phyloP scores from a whole-genome alignment of 2,888 invertebrate species.

The Rambutsinella grinnellia region DNA sequence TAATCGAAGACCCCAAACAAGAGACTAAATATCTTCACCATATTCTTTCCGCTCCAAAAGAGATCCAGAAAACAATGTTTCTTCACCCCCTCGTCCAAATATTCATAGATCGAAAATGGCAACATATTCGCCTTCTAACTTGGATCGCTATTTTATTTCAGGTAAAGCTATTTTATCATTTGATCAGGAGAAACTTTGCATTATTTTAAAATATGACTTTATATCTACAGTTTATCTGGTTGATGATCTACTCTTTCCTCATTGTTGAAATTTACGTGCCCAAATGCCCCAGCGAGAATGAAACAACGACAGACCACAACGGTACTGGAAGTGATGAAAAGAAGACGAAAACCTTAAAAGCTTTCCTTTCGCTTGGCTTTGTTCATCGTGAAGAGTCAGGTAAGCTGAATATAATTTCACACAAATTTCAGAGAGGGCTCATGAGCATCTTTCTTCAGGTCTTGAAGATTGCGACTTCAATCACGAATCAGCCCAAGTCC shows the following conservation, averaged over 20 bases:
- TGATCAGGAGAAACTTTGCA: no score
- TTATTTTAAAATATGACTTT: background rate
- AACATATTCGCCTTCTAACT: constrained; percentile 43
- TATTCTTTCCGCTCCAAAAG: constrained; percentile 51
- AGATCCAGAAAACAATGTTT: constrained; percentile 53
- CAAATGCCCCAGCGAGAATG: constrained; percentile 42
- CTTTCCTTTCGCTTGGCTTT: constrained; percentile 46
- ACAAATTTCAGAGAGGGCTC: no score
- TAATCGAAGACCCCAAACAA: constrained; percentile 39
- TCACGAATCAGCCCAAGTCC: constrained; percentile 25
- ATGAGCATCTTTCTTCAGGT: no score
- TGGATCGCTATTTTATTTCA: constrained; percentile 50
- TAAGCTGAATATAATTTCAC: no score
- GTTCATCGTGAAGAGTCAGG: constrained; percentile 31
- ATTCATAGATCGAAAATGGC: constrained; percentile 58
- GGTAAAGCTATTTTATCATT: constrained; percentile 26
- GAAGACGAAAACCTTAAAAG: constrained; percentile 32
- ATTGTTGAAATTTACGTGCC: constrained; percentile 52
- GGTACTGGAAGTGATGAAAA: constrained; percentile 11
- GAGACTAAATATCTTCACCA: constrained; percentile 55
- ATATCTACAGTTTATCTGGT: constrained; percentile 37
- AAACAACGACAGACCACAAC: constrained; percentile 20
- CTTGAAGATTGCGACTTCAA: constrained; percentile 48
- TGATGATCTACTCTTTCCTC: constrained; percentile 39
- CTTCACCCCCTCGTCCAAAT: constrained; percentile 57